These are phyloP conservation scores for Leptothorax acervorum DNA, from an alignment of 2,888 invertebrate species.

Conservation along the genomic window DNA sequence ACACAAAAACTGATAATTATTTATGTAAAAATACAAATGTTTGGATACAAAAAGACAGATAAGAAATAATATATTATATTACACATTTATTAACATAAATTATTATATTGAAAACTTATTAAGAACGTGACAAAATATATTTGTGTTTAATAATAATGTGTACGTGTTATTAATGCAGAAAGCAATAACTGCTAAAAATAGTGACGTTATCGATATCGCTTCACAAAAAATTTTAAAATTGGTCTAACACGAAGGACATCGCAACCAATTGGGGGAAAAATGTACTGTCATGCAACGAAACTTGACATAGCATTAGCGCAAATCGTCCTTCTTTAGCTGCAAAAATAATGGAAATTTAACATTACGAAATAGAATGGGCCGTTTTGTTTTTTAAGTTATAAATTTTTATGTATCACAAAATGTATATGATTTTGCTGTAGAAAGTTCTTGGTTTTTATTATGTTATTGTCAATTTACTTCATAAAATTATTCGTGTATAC, in stretches of 20 bases:
- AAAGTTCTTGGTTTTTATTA: too few relatives aligned
- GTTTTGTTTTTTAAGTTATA: neutral
- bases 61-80: slow-evolving; percentile 3
- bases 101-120: neutral
- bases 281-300: neutral
- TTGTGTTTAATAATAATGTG: neutral
- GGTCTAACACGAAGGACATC: neutral
- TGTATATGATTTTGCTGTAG: too few relatives aligned
- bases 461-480: neutral
- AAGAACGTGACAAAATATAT: neutral
- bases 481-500: neutral
- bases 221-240: neutral
- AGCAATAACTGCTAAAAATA: neutral
- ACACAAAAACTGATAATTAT: neutral
- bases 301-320: neutral
- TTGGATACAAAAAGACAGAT: neutral
- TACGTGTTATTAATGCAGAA: neutral
- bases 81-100: slow-evolving; percentile 5
- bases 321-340: neutral
- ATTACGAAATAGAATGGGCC: neutral
- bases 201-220: neutral
- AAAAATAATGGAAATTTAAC: neutral
- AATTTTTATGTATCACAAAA: neutral
- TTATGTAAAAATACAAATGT: neutral
- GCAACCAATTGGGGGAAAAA: neutral